A percentile compares a stretch with the other conserved stretches of the same genome.
These are phyloP conservation scores for Papilio elwesi DNA, from an alignment of 2,888 invertebrate genomes.

Conservation along the genomic window DNA sequence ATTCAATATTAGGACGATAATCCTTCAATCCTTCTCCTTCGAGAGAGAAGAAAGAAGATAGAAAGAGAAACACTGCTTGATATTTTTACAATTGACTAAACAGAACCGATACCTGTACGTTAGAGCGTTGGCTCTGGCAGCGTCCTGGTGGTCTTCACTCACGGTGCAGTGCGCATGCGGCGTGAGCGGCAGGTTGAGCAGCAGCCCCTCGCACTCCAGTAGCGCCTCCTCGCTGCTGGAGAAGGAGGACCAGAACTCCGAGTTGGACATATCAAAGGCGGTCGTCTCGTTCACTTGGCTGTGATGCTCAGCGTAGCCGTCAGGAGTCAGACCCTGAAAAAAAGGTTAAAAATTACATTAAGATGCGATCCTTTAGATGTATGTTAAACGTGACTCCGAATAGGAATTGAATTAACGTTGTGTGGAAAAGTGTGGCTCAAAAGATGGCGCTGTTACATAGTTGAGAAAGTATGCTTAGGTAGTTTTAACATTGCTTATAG, in stretches of 20 bases:
- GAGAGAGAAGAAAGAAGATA: too few species aligned
- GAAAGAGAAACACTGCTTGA: too few species aligned
- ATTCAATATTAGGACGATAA: background rate
- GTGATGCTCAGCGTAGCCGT: constrained; percentile 87
- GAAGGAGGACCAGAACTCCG: constrained; percentile 92
- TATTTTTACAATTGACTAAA: too few species aligned
- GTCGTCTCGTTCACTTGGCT: constrained; percentile 87
- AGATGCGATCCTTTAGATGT: too few species aligned
- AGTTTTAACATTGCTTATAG: too few species aligned
- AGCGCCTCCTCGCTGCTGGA: constrained; percentile 91
- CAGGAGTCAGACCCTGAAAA: constrained; percentile 82
- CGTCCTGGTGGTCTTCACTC: constrained; percentile 71
- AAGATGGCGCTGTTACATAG: too few species aligned
- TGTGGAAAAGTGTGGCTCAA: too few species aligned
- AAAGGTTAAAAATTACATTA: too few species aligned
- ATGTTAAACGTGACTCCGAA: too few species aligned
- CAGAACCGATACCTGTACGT: constrained; percentile 84
- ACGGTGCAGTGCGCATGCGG: constrained; percentile 84
- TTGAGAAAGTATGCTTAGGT: too few species aligned
- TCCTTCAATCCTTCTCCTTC: background rate
- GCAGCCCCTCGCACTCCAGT: constrained; percentile 88
- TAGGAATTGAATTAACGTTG: too few species aligned
- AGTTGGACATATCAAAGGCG: constrained; percentile 88
- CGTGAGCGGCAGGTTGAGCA: constrained; percentile 88
- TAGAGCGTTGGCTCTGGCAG: constrained; percentile 85